Percentiles rank a stretch among this genome's conserved stretches.
phyloP scores from a whole-genome alignment of 2,888 invertebrate genomes.

The Diachrysia chrysitis region DNA sequence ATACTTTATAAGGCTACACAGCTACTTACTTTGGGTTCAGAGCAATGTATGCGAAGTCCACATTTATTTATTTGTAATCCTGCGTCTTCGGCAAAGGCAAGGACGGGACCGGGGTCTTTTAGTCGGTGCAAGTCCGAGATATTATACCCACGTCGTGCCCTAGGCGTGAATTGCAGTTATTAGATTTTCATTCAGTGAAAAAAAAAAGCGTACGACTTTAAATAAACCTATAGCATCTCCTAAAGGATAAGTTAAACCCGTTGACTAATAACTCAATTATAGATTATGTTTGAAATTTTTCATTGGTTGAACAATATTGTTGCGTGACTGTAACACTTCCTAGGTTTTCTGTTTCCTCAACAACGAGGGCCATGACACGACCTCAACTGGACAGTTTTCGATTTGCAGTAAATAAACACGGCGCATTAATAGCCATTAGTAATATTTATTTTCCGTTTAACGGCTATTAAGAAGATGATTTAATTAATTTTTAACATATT shows the following conservation, averaged over 20 bases:
- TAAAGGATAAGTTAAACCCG: neutral
- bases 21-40: no score
- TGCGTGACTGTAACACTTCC: conserved; percentile 47
- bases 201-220: no score
- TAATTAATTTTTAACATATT: neutral
- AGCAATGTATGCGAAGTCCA: no score
- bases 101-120: no score
- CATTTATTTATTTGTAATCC: no score
- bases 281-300: conserved; percentile 17
- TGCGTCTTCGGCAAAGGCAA: no score
- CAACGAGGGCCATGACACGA: conserved; percentile 33
- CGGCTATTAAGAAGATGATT: neutral
- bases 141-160: no score
- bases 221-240: no score
- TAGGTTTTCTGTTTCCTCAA: conserved; percentile 37
- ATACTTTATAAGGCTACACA: no score
- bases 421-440: neutral
- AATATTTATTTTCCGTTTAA: neutral
- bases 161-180: no score
- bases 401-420: conserved; percentile 6
- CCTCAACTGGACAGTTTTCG: conserved; percentile 25
- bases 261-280: neutral
- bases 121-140: no score
- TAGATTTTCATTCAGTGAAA: no score
- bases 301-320: conserved; percentile 27